Percentiles rank a stretch among this genome's conserved stretches.
phyloP scores from a whole-genome alignment of 2,797 vertebrate genomes.

The Knipowitschia caucasica region DNA sequence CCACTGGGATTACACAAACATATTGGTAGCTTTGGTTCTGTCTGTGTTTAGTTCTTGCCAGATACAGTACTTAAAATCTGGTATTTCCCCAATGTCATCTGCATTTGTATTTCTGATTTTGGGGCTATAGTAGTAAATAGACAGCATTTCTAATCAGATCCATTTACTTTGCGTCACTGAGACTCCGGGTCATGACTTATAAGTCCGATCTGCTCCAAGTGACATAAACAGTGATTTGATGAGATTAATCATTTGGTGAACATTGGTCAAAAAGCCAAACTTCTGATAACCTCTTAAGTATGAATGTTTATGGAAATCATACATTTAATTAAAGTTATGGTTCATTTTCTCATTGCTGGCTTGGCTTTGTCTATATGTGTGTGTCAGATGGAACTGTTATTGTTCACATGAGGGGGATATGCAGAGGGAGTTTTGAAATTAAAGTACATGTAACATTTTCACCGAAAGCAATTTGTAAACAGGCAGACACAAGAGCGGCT shows the following conservation, averaged over 20 bases:
- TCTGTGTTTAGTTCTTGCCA: no score
- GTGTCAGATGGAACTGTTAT: conserved; percentile 11
- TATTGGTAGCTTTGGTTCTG: no score
- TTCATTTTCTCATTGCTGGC: conserved; percentile 23
- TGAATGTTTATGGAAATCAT: conserved; percentile 19
- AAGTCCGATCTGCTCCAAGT: conserved; percentile 14
- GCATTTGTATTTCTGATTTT: no score
- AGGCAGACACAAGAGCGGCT: no score
- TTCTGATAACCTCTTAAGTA: conserved; percentile 10
- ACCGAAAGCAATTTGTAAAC: no score
- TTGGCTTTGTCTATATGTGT: conserved; percentile 21
- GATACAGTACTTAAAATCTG: no score
- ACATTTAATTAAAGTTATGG: conserved; percentile 20
- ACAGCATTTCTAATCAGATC: not conserved
- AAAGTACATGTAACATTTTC: no score
- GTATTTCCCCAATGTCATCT: no score
- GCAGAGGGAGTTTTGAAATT: conserved; percentile 3
- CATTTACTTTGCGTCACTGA: not conserved
- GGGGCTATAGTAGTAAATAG: not conserved
- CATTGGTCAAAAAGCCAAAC: conserved; percentile 27
- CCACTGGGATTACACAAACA: no score
- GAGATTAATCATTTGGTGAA: conserved; percentile 23
- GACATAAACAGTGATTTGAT: conserved; percentile 37
- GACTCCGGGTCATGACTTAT: not conserved
- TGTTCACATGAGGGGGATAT: conserved; percentile 10